Percentiles rank a stretch among this genome's conserved stretches.
phyloP scores from a whole-genome alignment of 92 coral and sea anemone species.

The Blastomussa wellsi region DNA sequence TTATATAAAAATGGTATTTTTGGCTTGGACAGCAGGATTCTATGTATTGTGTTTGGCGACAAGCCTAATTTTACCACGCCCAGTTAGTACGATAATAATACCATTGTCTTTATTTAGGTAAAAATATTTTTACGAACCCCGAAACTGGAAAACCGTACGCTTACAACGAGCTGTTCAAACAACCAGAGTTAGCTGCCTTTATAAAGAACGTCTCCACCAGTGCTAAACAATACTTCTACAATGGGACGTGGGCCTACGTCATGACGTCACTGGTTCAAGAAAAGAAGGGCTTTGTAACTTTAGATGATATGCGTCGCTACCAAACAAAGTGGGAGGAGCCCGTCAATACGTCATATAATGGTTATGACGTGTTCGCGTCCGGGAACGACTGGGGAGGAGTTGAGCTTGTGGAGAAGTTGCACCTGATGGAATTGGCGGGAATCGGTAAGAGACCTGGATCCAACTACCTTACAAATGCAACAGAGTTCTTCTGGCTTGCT shows the following conservation, averaged over 20 bases:
- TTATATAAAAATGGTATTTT: neutral
- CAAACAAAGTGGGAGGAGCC: conserved; percentile 81
- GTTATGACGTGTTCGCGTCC: conserved; percentile 58
- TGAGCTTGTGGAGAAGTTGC: conserved; percentile 78
- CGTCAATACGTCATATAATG: conserved; percentile 73
- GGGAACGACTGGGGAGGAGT: conserved; percentile 92
- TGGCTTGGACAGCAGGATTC: too few species aligned
- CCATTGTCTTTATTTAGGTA: conserved; percentile 40
- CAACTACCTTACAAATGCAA: conserved; percentile 67
- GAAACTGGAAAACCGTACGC: conserved; percentile 81
- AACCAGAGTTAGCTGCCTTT: conserved; percentile 82
- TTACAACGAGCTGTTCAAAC: conserved; percentile 71
- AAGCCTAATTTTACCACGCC: too few species aligned
- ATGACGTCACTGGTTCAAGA: conserved; percentile 64
- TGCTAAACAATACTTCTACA: conserved; percentile 74
- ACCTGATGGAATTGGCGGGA: conserved; percentile 84
- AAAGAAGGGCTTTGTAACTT: conserved; percentile 63
- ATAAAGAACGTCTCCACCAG: conserved; percentile 58
- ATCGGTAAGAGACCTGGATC: conserved; percentile 57
- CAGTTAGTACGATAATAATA: neutral
- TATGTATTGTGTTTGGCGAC: too few species aligned
- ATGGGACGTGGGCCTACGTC: conserved; percentile 69
- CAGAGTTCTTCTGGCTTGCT: conserved; percentile 85
- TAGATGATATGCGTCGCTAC: conserved; percentile 77
- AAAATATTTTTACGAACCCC: conserved; percentile 78